These are phyloP conservation scores for Phylloscopus trochilus DNA, from an alignment of 2,113 vertebrate species.

Conservation along the genomic window DNA sequence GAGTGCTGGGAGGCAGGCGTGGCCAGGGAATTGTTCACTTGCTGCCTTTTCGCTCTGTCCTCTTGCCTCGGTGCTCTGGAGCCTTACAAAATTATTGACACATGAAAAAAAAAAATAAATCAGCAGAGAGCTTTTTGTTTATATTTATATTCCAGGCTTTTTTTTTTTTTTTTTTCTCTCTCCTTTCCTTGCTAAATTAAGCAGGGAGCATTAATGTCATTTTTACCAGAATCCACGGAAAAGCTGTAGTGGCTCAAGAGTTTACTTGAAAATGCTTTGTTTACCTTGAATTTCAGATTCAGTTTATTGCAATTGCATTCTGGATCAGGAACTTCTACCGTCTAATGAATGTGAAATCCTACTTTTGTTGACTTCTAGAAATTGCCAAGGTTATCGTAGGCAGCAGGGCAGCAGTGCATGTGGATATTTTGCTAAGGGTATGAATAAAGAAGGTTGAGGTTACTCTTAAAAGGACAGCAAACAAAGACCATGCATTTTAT, in stretches of 20 bases:
- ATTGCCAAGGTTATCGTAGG: neutral
- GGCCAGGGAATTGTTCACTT: neutral
- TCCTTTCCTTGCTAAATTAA: neutral
- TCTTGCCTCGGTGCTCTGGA: neutral
- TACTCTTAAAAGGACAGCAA: neutral
- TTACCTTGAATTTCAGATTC: neutral
- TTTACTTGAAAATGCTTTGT: neutral
- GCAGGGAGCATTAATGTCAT: neutral
- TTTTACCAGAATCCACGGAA: neutral
- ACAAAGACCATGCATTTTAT: neutral
- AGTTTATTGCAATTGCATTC: neutral
- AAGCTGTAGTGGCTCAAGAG: neutral
- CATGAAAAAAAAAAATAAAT: neutral
- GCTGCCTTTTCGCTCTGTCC: neutral
- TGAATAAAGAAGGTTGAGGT: neutral
- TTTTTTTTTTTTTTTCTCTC: neutral
- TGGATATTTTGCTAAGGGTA: neutral
- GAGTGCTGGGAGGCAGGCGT: neutral
- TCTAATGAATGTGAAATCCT: neutral
- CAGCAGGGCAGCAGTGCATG: too few species aligned
- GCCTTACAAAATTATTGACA: neutral
- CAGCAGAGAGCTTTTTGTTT: neutral
- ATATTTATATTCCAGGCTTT: neutral
- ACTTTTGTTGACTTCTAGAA: neutral
- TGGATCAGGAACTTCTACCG: neutral